Conservation (phyloP, 2,797 vertebrate species). For the Graptemys geographica region DNA sequence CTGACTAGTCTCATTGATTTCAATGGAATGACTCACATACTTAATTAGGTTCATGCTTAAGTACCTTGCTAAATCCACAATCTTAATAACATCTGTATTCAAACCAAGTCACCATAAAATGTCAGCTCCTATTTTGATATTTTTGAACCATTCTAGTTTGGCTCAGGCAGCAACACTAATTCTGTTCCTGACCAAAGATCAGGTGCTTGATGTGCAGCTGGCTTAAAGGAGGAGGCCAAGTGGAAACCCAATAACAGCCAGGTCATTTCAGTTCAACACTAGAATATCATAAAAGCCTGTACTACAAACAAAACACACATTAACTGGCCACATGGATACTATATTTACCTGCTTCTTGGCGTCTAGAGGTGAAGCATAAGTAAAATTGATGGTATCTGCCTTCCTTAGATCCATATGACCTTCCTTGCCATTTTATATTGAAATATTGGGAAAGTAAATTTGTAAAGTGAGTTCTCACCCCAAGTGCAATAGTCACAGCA, state of each 20-base stretch:
- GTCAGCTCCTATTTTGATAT: neutral
- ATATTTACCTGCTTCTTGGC: conserved; percentile 2
- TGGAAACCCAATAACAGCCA: neutral
- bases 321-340: neutral
- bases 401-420: neutral
- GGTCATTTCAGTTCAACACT: neutral
- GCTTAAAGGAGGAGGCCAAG: neutral
- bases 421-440: neutral
- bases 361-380: neutral
- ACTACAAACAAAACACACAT: neutral
- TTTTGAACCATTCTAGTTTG: neutral
- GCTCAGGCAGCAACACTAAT: neutral
- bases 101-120: neutral
- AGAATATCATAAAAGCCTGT: neutral
- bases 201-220: neutral
- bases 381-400: neutral
- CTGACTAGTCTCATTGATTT: neutral
- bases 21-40: neutral
- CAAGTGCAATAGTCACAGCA: neutral
- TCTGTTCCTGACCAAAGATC: neutral
- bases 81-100: neutral
- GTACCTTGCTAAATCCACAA: neutral
- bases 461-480: neutral
- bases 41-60: neutral
- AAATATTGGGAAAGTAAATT: conserved; percentile 6